Evolutionary conservation across 2,797 vertebrate genomes (phyloP).

Genomic region (Lacerta agilis): DNA sequence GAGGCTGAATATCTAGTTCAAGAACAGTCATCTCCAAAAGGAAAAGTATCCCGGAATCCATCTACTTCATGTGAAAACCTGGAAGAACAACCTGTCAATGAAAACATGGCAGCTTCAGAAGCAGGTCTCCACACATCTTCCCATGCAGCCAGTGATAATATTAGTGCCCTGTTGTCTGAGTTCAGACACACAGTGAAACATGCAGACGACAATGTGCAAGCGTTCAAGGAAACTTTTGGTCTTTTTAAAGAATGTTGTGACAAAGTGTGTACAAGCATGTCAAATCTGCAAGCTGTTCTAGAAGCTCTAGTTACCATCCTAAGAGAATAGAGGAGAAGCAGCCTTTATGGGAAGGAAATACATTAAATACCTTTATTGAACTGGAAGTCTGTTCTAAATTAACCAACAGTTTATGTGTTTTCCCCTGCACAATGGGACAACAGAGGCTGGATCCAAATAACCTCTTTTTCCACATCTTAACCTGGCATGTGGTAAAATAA

Average conservation of each 20-base stretch:
- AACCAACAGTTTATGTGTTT: neutral
- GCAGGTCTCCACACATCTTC: neutral
- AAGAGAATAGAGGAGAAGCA: neutral
- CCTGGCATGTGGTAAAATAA: neutral
- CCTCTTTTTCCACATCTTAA: neutral
- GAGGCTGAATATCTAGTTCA: neutral
- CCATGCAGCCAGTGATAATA: neutral
- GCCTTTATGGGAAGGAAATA: neutral
- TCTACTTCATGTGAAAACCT: neutral
- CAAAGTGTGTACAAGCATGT: conserved; percentile 28
- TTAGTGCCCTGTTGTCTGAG: neutral
- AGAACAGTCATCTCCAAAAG: neutral
- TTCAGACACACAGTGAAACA: conserved; percentile 3
- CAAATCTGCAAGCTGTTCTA: conserved; percentile 7
- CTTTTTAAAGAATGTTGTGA: conserved; percentile 32
- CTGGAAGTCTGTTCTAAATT: neutral
- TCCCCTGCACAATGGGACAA: neutral
- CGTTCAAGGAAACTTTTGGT: neutral
- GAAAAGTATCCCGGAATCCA: neutral
- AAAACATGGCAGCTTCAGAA: neutral
- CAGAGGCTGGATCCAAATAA: neutral
- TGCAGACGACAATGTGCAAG: neutral
- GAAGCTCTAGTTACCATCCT: conserved; percentile 17
- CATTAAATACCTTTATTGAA: neutral
- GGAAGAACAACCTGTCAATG: neutral